Percentiles rank a stretch among this genome's conserved stretches.
phyloP scores from a whole-genome alignment of 2,797 vertebrate genomes.

The Coilia nasus region DNA sequence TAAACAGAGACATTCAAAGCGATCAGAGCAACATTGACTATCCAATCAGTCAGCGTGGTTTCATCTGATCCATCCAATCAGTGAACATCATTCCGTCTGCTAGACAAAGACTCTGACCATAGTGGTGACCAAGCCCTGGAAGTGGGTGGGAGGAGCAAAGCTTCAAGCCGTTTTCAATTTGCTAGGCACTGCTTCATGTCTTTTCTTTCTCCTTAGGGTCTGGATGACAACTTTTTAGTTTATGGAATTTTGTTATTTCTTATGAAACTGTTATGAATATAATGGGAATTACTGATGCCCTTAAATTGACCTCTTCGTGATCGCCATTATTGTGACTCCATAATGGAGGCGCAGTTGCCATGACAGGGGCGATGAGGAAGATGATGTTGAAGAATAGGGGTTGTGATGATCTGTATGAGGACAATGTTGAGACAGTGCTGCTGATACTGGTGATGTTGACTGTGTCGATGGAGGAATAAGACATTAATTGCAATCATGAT shows the following conservation, averaged over 20 bases:
- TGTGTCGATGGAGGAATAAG: background rate
- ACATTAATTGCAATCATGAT: conserved; percentile 16
- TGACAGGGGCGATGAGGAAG: background rate
- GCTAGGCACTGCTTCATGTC: conserved; percentile 31
- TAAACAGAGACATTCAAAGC: background rate
- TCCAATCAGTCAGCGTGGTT: background rate
- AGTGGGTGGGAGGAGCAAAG: background rate
- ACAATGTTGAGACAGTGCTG: conserved; percentile 30
- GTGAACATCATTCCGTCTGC: conserved; percentile 28
- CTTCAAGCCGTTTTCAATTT: conserved; percentile 18
- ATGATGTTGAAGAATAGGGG: conserved; percentile 11
- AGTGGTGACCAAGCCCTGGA: background rate
- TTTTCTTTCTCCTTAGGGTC: conserved; percentile 36
- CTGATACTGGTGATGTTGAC: background rate
- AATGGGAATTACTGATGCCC: background rate
- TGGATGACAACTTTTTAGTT: conserved; percentile 23
- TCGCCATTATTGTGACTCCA: background rate
- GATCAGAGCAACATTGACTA: background rate
- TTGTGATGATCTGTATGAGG: conserved; percentile 59
- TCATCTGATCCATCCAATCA: conserved; percentile 28
- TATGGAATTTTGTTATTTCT: conserved; percentile 26
- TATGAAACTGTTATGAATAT: background rate
- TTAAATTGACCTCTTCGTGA: background rate
- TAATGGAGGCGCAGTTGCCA: background rate
- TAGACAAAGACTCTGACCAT: conserved; percentile 29